Evolutionary conservation across 2,797 vertebrate species (phyloP), one percentile per base, ranked within the genome.

Genomic region (Bradypus variegatus): DNA sequence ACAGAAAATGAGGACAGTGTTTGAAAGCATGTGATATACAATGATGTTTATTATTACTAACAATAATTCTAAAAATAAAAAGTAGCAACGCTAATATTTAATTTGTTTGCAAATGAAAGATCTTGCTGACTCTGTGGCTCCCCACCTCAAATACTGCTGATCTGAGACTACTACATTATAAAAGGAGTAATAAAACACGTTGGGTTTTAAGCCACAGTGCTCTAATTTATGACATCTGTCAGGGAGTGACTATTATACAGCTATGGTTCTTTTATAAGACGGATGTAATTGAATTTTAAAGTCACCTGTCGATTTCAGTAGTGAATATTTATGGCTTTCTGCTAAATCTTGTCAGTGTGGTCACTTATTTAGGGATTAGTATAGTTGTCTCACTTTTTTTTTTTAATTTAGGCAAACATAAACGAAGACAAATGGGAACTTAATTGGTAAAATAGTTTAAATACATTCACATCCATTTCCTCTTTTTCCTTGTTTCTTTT

Each of bases 201-300:
- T 93, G 79, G 33, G 83, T 93, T 94, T 85, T 50, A 27, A 92
- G 23, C 38, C 89, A 50, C 23, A 73, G 75, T 12, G 55, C 60
- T 67, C 29, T 77, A 92, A 94, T 94, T 95, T 95, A 89, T 6
- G n/a, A 73, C 80, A 75, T 94, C 85, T 94, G 90, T 78, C 50
- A 41, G 83, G 65, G 38, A 82, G 41, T 45, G 13, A 81, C 92
- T 94, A 0, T 82, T 16, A 85, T 92, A 58, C 38, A 72, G 29
- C 36, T 48, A 60, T n/a, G 25, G 21, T 72, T 93, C 36, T 94
- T 91, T 76, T 84, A 25, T 95, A 93, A 95, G 77, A 91, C 58
- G 62, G 38, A 6, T 86, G 25, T 91, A 92, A 94, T 90, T 85
- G 27, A 89, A 90, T 93, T 92, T 84, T 78, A 92, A 36, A 91